These are phyloP conservation scores for Tipula lateralis DNA, from an alignment of 2,888 invertebrate species.

Conservation along the genomic window DNA sequence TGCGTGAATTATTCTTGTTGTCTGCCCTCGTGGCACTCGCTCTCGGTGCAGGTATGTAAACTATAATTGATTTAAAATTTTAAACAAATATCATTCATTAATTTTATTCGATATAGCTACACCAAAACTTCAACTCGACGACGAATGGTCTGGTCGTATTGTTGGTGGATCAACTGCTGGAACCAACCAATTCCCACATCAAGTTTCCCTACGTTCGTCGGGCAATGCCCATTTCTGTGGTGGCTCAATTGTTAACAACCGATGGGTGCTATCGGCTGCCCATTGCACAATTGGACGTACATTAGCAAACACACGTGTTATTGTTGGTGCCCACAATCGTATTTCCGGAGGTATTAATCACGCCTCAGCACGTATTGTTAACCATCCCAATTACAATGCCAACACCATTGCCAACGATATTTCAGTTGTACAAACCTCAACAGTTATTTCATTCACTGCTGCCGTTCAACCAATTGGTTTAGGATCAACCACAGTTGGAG, in stretches of 20 bases:
- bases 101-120: neutral
- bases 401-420: slow-evolving; percentile 32
- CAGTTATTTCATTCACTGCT: slow-evolving; percentile 28
- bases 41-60: neutral
- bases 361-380: slow-evolving; percentile 29
- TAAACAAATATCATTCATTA: neutral
- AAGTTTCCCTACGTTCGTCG: slow-evolving; percentile 36
- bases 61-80: neutral
- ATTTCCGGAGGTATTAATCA: slow-evolving; percentile 28
- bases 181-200: slow-evolving; percentile 37
- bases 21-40: slow-evolving; percentile 27
- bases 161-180: slow-evolving; percentile 38
- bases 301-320: slow-evolving; percentile 29
- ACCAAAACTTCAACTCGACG: neutral
- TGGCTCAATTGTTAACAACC: slow-evolving; percentile 37
- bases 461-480: neutral
- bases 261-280: slow-evolving; percentile 39
- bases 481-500: slow-evolving; percentile 31
- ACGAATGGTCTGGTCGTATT: slow-evolving; percentile 34
- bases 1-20: neutral
- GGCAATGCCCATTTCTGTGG: slow-evolving; percentile 38
- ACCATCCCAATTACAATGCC: slow-evolving; percentile 33
- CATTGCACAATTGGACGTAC: slow-evolving; percentile 37
- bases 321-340: slow-evolving; percentile 28
- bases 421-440: slow-evolving; percentile 28